Evolutionary conservation across 2,888 invertebrate genomes (phyloP).

Genomic region (Tupiocoris notatus): DNA sequence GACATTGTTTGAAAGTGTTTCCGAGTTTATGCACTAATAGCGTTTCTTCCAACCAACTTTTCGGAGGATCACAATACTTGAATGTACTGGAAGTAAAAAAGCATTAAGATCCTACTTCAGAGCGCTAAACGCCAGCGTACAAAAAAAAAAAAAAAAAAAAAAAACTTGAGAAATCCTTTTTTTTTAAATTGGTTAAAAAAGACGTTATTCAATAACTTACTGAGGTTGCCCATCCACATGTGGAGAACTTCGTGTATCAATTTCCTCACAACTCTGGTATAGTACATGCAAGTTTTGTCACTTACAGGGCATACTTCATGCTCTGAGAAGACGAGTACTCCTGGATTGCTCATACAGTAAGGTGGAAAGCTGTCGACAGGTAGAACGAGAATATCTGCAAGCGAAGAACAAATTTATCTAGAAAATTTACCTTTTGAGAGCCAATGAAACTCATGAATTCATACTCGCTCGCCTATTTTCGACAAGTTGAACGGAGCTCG

Average conservation of each 20-base stretch:
- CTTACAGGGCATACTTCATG: constrained; percentile 20
- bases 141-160: too few species aligned
- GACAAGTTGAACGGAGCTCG: constrained; percentile 18
- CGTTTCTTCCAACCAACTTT: too few species aligned
- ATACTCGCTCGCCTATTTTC: constrained; percentile 2
- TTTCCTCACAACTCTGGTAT: constrained; percentile 13
- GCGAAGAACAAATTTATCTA: too few species aligned
- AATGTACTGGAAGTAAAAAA: too few species aligned
- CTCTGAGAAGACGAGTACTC: constrained; percentile 26
- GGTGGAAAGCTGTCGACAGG: constrained; percentile 26
- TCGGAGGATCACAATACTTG: too few species aligned
- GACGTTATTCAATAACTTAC: constrained; percentile 18
- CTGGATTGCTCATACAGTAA: constrained; percentile 25
- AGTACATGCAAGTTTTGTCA: constrained; percentile 26
- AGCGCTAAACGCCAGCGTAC: too few species aligned
- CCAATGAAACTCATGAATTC: not conserved
- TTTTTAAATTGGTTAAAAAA: too few species aligned
- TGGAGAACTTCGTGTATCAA: constrained; percentile 30
- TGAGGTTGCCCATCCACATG: constrained; percentile 28
- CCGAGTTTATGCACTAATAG: too few species aligned
- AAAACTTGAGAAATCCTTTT: too few species aligned
- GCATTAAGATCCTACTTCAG: too few species aligned
- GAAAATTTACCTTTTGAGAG: too few species aligned
- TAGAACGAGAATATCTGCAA: constrained; percentile 20
- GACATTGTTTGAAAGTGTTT: too few species aligned